Evolutionary conservation across 2,113 vertebrate species (phyloP), one percentile per base, ranked within the genome.

Genomic region (Monarcha castaneiventris): DNA sequence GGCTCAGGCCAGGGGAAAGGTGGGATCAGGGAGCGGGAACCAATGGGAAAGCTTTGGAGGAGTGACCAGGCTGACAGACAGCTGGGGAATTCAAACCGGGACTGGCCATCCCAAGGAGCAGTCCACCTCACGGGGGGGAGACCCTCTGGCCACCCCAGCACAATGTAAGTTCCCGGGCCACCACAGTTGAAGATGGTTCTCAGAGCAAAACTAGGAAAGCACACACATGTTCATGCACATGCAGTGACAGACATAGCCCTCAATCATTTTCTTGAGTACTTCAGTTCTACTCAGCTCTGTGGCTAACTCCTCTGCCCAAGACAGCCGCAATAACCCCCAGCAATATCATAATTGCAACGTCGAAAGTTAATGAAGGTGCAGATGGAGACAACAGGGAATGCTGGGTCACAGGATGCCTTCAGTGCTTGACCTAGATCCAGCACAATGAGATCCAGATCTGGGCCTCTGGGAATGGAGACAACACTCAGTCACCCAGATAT

Each of bases 301-400:
- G 29, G 6, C 14, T 81, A 41, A 54, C 41, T 68, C n/a, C 32
- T 68, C 44, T 83, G 52, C 27, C 56, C 44, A 33, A 35, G 44
- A 55, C 33, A 82, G 35, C 51, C 51, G 33, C 3, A 4, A 55
- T 25, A 18, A 8, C 35, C 37, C 54, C 27, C 49, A 69, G 49
- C 33, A 82, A 29, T 8, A 66, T 15, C 3, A 3, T 32, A 32
- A 48, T 33, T 22, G 11, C 4, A 25, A 21, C 0, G 0, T 3
- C 37, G 23, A 37, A 35, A 58, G 61, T 13, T 59, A 55, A 30
- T 37, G 39, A n/a, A 82, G 16, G n/a, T 54, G 62, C 46, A n/a
- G 26, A n/a, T 14, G 43, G 43, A 92, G 27, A 62, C 13, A 23
- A 33, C 7, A 10, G 44, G 9, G 18, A 76, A 49, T 32, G 9